Evolutionary conservation across 2,797 vertebrate genomes (phyloP).

Genomic region (Enteromius mattozi): DNA sequence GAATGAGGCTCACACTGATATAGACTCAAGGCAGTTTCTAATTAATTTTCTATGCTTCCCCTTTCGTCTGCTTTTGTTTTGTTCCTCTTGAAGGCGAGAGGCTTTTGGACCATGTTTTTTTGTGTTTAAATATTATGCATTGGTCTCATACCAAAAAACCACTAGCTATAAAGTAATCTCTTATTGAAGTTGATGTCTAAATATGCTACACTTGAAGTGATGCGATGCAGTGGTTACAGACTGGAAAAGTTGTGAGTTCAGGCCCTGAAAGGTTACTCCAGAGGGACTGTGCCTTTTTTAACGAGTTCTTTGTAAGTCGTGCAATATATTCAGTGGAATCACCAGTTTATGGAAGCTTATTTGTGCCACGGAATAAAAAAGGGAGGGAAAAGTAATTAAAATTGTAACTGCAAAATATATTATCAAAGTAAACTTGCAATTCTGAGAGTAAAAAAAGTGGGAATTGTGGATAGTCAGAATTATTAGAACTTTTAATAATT

Average conservation of each 20-base stretch:
- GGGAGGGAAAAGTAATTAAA: neutral
- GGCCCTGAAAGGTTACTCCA: neutral
- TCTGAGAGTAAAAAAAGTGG: neutral
- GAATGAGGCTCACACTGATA: slow-evolving; percentile 31
- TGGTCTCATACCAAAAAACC: slow-evolving; percentile 43
- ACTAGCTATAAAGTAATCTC: neutral
- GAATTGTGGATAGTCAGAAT: neutral
- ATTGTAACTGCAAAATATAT: neutral
- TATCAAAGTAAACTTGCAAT: neutral
- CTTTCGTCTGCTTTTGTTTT: slow-evolving; percentile 68
- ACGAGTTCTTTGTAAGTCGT: neutral
- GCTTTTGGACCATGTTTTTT: slow-evolving; percentile 69
- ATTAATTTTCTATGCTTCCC: slow-evolving; percentile 77
- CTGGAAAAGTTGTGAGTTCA: neutral
- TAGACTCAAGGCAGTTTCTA: slow-evolving; percentile 68
- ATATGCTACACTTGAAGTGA: neutral
- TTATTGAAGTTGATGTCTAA: slow-evolving; percentile 26
- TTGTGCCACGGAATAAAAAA: neutral
- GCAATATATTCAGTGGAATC: neutral
- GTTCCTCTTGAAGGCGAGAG: slow-evolving; percentile 66
- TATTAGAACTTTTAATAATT: neutral
- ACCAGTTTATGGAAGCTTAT: neutral
- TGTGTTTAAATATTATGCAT: slow-evolving; percentile 55
- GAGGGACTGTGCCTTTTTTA: neutral
- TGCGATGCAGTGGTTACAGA: neutral